Conservation (phyloP, 92 coral and sea anemone species). For the Umimayanthus chanpuru region DNA sequence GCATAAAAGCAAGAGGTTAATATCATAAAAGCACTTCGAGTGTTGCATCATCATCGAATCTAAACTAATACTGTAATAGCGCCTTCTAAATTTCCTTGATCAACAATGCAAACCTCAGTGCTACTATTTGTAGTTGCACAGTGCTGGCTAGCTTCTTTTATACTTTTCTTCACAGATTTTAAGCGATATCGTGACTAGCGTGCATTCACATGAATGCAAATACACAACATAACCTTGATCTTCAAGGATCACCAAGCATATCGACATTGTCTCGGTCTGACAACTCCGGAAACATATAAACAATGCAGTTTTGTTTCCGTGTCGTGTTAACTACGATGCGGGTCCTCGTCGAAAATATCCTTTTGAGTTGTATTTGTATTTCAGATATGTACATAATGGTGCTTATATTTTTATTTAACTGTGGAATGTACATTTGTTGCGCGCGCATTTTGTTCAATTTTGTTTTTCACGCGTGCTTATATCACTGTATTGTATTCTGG, state of each 20-base stretch:
- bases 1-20: neutral
- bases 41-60: constrained; percentile 25
- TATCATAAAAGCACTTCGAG: neutral
- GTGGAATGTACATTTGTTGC: too few species aligned
- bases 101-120: neutral
- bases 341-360: too few species aligned
- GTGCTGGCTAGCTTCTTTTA: neutral
- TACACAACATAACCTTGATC: neutral
- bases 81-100: neutral
- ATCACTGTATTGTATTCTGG: too few species aligned
- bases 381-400: too few species aligned
- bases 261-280: neutral
- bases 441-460: too few species aligned
- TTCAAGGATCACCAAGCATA: neutral
- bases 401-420: too few species aligned
- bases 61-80: neutral
- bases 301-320: neutral
- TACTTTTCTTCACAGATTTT: neutral
- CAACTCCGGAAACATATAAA: constrained; percentile 22
- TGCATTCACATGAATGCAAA: neutral
- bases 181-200: neutral
- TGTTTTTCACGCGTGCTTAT: too few species aligned
- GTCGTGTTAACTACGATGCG: too few species aligned
- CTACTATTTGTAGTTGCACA: neutral
- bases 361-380: too few species aligned